Conservation (phyloP, 2,888 invertebrate genomes). For the Labia minor region DNA sequence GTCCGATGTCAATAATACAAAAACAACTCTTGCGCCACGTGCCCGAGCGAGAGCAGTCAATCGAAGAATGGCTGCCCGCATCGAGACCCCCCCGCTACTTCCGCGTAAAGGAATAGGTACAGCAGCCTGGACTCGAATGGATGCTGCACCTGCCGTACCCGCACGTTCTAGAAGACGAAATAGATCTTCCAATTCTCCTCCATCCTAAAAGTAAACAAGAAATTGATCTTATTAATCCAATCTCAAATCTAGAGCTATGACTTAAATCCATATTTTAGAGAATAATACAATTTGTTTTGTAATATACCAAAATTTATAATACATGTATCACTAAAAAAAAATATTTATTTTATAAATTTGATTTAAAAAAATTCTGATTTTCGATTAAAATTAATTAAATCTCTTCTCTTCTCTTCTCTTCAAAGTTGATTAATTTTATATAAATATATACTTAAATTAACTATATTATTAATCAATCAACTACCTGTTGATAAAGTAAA, state of each 20-base stretch:
- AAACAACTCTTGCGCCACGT: slow-evolving; percentile 21
- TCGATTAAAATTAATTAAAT: too few relatives aligned
- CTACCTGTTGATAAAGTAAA: slow-evolving; percentile 23
- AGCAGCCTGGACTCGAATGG: neutral
- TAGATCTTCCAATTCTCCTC: slow-evolving; percentile 24
- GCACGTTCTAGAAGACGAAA: slow-evolving; percentile 22
- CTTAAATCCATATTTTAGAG: neutral
- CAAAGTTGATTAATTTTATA: too few relatives aligned
- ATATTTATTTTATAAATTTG: too few relatives aligned
- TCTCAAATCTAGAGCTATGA: too few relatives aligned
- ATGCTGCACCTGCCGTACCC: neutral
- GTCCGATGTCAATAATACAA: slow-evolving; percentile 24
- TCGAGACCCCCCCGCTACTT: neutral
- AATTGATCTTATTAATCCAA: too few relatives aligned
- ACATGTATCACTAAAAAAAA: too few relatives aligned
- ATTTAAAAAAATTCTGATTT: too few relatives aligned
- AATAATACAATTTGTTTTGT: too few relatives aligned
- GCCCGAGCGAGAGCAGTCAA: neutral
- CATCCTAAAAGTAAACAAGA: slow-evolving; percentile 23
- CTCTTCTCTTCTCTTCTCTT: too few relatives aligned
- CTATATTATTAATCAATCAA: too few relatives aligned
- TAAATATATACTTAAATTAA: too few relatives aligned
- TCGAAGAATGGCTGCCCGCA: neutral
- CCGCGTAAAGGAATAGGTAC: slow-evolving; percentile 14
- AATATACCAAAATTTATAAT: too few relatives aligned